Percentiles rank a stretch among this genome's conserved stretches.
phyloP scores from a whole-genome alignment of 2,888 invertebrate genomes.

The Periphyllus acericola region DNA sequence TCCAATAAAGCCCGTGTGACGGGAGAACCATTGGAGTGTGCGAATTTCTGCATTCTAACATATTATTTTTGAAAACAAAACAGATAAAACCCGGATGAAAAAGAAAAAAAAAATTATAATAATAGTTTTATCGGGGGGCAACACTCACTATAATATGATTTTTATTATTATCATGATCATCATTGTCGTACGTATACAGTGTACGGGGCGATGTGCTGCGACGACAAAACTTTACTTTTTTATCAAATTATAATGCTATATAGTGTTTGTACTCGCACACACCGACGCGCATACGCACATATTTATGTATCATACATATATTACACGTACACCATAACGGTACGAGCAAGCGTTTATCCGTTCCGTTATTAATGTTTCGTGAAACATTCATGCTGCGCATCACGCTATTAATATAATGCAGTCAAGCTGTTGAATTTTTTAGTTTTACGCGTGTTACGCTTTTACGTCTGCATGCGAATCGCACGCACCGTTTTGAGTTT shows the following conservation, averaged over 20 bases:
- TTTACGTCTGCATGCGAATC: background rate
- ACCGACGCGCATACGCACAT: background rate
- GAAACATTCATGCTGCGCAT: background rate
- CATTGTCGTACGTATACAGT: too few relatives aligned
- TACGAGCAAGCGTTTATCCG: background rate
- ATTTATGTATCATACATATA: too few relatives aligned
- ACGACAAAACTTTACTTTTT: conserved; percentile 5
- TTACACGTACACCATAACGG: too few relatives aligned
- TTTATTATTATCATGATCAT: too few relatives aligned
- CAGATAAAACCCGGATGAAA: conserved; percentile 14
- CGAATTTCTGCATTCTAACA: background rate
- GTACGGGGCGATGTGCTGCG: background rate
- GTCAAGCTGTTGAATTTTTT: background rate
- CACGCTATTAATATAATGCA: background rate
- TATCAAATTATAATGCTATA: background rate
- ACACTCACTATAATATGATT: background rate
- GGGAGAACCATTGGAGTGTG: background rate
- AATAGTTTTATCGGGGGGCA: background rate
- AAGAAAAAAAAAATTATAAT: background rate
- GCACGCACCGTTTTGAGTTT: background rate
- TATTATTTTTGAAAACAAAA: conserved; percentile 21
- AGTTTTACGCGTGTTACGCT: background rate
- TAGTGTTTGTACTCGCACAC: background rate
- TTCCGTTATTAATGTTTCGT: conserved; percentile 4
- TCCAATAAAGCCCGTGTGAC: conserved; percentile 8